Percentiles rank a stretch among this genome's conserved stretches.
phyloP scores from a whole-genome alignment of 2,797 vertebrate species.

The Fistularia tabacaria region DNA sequence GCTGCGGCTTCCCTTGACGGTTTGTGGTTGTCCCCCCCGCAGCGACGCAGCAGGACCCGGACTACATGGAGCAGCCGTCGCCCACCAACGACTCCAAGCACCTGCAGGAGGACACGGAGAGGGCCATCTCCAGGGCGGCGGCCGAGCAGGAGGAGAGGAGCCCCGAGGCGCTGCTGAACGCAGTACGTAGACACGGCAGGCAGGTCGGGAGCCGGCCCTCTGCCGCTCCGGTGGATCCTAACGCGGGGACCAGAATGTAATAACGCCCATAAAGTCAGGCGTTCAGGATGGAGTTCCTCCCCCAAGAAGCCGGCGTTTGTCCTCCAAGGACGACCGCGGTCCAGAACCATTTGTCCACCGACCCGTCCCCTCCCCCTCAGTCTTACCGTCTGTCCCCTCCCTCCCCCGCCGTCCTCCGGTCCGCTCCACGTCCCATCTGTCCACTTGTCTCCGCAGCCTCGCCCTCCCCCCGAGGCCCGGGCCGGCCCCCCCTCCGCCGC shows the following conservation, averaged over 20 bases:
- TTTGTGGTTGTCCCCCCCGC: conserved; percentile 9
- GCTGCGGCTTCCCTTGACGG: not conserved
- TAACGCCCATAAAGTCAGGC: too few relatives aligned
- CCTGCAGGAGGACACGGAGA: conserved; percentile 89
- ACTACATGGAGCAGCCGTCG: conserved; percentile 95
- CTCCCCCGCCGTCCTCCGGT: conserved; percentile 34
- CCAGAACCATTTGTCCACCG: too few relatives aligned
- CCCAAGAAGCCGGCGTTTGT: too few relatives aligned
- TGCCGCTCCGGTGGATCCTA: too few relatives aligned
- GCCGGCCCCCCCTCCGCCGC: conserved; percentile 41
- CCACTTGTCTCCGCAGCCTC: conserved; percentile 60
- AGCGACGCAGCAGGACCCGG: conserved; percentile 85
- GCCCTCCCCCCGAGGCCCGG: conserved; percentile 71
- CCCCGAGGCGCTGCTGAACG: conserved; percentile 86
- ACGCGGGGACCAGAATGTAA: too few relatives aligned
- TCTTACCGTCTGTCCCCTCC: conserved; percentile 1
- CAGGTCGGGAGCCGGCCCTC: too few relatives aligned
- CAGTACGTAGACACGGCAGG: conserved; percentile 73
- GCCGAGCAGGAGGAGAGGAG: conserved; percentile 85
- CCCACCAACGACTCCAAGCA: conserved; percentile 86
- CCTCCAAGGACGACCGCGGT: too few relatives aligned
- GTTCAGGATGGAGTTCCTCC: too few relatives aligned
- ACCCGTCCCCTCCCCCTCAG: too few relatives aligned
- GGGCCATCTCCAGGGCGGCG: conserved; percentile 86
- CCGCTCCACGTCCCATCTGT: conserved; percentile 45